Evolutionary conservation across 1,140 invertebrate species (phyloP), one percentile per base, ranked within the genome.

Genomic region (Sycophaga agraensis): DNA sequence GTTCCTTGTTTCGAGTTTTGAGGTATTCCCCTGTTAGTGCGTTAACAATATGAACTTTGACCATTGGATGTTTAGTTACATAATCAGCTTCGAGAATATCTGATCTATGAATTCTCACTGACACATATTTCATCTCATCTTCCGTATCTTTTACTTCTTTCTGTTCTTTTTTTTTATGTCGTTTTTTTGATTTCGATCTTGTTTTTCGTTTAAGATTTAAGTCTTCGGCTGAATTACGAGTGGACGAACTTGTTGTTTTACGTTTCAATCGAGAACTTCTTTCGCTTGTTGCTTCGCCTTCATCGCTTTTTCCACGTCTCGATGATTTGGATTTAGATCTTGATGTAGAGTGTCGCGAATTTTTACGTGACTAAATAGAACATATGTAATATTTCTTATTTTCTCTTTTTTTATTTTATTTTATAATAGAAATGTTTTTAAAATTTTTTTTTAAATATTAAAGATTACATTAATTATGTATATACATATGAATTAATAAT

Each of bases 41-140:
- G 8, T 76, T 62, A 8, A 81, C 67, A 1, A 81, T 70, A 34
- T 81, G 76, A n/a, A 80, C 69, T 22, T 75, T 80, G 9, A 81
- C 77, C 73, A 80, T 77, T 0, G 79, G 79, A 64, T 79, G 76
- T 50, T 68, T 72, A 2, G 69, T 75, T 2, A 75, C 35, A 28
- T 73, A 78, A 67, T 80, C 75, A 4, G 67, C 55, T 34, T 78
- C 73, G 0, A 81, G 62, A 53, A 69, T 64, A 37, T 81, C 76
- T 1, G 67, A 60, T 53, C 59, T 70, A 14, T 79, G 76, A 63
- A 80, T 65, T n/a, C 43, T 72, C 37, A 80, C 57, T 1, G 73
- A 75, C 16, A 73, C 70, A 19, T 70, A 79, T 16, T 69, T 75
- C 0, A 62, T 31, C 12, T 66, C 46, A 0, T 67, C 59, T 7